Conservation (phyloP, 2,797 vertebrate species). For the Sarcophilus harrisii region DNA sequence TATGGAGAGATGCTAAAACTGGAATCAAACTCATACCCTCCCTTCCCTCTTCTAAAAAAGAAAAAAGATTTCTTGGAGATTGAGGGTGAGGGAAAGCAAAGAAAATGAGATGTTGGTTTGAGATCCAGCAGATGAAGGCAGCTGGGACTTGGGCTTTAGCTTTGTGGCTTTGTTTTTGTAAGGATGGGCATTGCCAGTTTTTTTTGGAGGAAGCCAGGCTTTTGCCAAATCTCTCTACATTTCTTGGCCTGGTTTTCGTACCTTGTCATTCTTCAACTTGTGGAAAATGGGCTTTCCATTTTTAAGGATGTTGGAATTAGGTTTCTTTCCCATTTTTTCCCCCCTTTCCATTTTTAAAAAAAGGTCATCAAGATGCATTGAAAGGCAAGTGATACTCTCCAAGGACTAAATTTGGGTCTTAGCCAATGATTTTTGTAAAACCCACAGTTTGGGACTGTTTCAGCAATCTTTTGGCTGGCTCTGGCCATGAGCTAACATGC, state of each 20-base stretch:
- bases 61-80: not conserved
- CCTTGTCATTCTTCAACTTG: not conserved
- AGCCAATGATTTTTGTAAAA: not conserved
- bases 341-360: conserved; percentile 3
- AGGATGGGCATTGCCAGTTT: not conserved
- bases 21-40: not conserved
- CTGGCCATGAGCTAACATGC: not conserved
- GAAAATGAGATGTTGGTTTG: not conserved
- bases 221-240: not conserved
- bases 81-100: not conserved
- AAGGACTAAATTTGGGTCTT: not conserved
- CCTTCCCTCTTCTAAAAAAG: not conserved
- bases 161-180: not conserved
- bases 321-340: not conserved
- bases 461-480: not conserved
- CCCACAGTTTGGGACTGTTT: not conserved
- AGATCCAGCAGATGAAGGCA: not conserved
- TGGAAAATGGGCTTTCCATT: not conserved
- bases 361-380: not conserved
- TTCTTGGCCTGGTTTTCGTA: not conserved
- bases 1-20: not conserved
- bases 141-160: not conserved
- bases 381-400: not conserved
- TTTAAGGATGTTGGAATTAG: not conserved
- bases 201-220: not conserved